Conservation (phyloP, 1,140 invertebrate genomes). For the Hylyphantes graminicola region DNA sequence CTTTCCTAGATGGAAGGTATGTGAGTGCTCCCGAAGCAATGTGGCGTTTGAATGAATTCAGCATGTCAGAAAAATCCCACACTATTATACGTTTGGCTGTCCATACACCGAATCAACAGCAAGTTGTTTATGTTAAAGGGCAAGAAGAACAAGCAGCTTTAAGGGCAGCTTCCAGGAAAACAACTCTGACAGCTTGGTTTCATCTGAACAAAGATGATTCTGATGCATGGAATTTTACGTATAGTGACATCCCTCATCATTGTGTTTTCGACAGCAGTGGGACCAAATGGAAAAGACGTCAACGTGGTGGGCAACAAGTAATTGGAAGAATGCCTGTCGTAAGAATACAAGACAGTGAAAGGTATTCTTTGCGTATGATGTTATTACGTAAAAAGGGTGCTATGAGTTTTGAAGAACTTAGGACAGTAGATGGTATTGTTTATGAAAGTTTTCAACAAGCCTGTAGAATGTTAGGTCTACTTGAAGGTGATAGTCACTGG, state of each 20-base stretch:
- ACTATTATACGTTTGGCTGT: conserved; percentile 67
- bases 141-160: conserved; percentile 59
- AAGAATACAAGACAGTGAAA: not conserved
- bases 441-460: conserved; percentile 12
- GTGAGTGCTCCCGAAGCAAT: conserved; percentile 68
- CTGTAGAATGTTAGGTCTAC: not conserved
- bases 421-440: not conserved
- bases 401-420: conserved; percentile 19
- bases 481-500: conserved; percentile 62
- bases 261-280: conserved; percentile 41
- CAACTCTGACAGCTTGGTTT: conserved; percentile 59
- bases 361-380: conserved; percentile 16
- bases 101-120: conserved; percentile 67
- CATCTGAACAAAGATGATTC: conserved; percentile 48
- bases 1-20: conserved; percentile 66
- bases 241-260: conserved; percentile 30
- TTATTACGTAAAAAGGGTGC: conserved; percentile 9
- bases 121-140: conserved; percentile 65
- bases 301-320: not conserved
- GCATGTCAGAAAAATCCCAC: conserved; percentile 66
- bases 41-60: conserved; percentile 67
- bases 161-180: not conserved
- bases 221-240: not conserved
- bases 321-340: conserved; percentile 61
- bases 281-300: conserved; percentile 37